A percentile compares a stretch with the other conserved stretches of the same genome.
Evolutionary conservation across 2,113 vertebrate genomes (phyloP).

Genomic region (Emydura subglobosa): DNA sequence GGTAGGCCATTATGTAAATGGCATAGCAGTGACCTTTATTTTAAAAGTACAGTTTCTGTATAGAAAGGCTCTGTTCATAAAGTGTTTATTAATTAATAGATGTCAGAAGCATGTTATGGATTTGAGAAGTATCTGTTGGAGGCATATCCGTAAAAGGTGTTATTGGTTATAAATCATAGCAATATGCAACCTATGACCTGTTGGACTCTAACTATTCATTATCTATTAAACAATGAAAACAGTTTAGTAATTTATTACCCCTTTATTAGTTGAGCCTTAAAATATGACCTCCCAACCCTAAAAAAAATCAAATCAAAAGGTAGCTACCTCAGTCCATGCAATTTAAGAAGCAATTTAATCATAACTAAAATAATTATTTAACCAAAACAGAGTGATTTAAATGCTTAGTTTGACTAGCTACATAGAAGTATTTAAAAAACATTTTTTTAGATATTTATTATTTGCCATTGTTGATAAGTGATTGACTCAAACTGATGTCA

Average conservation of each 20-base stretch:
- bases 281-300: not conserved
- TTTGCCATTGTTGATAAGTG: not conserved
- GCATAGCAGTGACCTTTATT: not conserved
- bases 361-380: not conserved
- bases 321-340: not conserved
- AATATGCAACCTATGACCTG: not conserved
- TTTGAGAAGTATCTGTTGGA: not conserved
- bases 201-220: not conserved
- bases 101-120: not conserved
- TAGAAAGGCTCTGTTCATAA: slow-evolving; percentile 9
- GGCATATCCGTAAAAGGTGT: not conserved
- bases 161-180: not conserved
- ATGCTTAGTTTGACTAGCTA: not conserved
- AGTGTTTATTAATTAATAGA: not conserved
- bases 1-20: rapidly evolving
- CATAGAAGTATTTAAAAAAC: not conserved
- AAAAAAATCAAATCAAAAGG: not conserved
- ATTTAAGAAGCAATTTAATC: not conserved
- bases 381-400: not conserved
- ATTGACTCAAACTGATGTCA: not conserved
- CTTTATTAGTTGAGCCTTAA: not conserved
- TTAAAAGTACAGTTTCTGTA: not conserved
- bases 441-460: not conserved
- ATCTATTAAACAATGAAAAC: not conserved
- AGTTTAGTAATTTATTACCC: slow-evolving; percentile 7